phyloP scores from a whole-genome alignment of 2,113 vertebrate genomes.

The Rhinichthys klamathensis region DNA sequence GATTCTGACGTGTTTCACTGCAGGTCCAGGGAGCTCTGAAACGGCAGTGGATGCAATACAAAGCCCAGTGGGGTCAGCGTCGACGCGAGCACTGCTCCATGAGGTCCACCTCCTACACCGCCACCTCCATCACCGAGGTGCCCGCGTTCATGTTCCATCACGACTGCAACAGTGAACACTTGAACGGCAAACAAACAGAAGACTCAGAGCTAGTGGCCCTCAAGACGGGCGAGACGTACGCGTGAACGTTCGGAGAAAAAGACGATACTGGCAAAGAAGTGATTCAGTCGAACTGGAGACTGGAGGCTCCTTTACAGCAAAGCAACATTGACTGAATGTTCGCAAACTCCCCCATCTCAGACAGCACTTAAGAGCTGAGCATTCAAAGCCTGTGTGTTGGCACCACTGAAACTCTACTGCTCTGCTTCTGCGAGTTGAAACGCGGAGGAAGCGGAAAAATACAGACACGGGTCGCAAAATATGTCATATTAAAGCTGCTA shows the following conservation, averaged over 20 bases:
- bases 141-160: constrained; percentile 86
- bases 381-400: constrained; percentile 41
- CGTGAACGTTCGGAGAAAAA: constrained; percentile 63
- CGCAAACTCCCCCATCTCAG: constrained; percentile 39
- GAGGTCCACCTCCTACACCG: constrained; percentile 85
- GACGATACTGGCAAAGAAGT: neutral
- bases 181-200: constrained; percentile 78
- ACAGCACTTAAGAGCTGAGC: constrained; percentile 6
- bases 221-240: constrained; percentile 82
- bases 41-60: constrained; percentile 91
- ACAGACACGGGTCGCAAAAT: constrained; percentile 56
- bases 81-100: constrained; percentile 82
- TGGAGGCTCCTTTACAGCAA: constrained; percentile 17
- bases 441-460: constrained; percentile 46
- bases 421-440: constrained; percentile 65
- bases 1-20: constrained; percentile 4
- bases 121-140: constrained; percentile 86
- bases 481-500: constrained; percentile 72
- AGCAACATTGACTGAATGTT: constrained; percentile 27
- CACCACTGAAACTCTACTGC: constrained; percentile 44
- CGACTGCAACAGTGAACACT: constrained; percentile 79
- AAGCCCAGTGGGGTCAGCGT: constrained; percentile 87
- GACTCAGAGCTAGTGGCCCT: constrained; percentile 84
- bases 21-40: constrained; percentile 90
- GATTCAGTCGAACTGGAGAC: constrained; percentile 13